Evolutionary conservation across 2,888 invertebrate genomes (phyloP).

Genomic region (Yponomeuta cagnagella): DNA sequence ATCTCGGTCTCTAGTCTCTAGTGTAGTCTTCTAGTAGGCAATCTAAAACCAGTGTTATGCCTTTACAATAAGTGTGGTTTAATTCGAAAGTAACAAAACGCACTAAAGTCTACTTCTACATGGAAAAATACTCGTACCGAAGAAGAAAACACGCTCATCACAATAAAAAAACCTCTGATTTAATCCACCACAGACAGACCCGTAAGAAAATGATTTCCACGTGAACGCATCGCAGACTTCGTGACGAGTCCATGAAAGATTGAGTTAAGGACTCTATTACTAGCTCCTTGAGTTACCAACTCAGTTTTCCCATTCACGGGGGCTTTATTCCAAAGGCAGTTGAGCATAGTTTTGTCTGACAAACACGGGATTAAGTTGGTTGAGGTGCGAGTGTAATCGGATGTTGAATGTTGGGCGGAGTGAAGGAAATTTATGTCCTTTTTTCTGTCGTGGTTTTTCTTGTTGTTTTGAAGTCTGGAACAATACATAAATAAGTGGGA

Average conservation of each 20-base stretch:
- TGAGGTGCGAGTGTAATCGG: slow-evolving; percentile 7
- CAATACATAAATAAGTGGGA: background rate
- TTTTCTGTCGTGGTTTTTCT: slow-evolving; percentile 2
- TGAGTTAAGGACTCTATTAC: slow-evolving; percentile 49
- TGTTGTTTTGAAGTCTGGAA: background rate
- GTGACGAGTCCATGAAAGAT: slow-evolving; percentile 52
- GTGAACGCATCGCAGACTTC: slow-evolving; percentile 45
- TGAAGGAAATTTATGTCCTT: background rate
- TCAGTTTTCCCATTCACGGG: background rate
- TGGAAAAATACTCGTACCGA: background rate
- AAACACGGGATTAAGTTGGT: background rate
- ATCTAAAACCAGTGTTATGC: no score
- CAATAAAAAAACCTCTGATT: slow-evolving; percentile 3
- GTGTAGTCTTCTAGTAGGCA: no score
- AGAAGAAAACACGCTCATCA: background rate
- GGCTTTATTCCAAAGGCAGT: slow-evolving; percentile 4
- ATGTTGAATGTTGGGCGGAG: slow-evolving; percentile 9
- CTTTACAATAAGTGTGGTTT: no score
- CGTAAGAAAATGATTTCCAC: slow-evolving; percentile 37
- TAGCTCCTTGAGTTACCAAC: background rate
- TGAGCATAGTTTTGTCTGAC: background rate
- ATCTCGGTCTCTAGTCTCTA: no score
- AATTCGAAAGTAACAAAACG: no score
- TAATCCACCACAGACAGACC: slow-evolving; percentile 18
- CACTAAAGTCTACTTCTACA: background rate